Conservation (phyloP, 2,888 invertebrate genomes). For the Troides aeacus region DNA sequence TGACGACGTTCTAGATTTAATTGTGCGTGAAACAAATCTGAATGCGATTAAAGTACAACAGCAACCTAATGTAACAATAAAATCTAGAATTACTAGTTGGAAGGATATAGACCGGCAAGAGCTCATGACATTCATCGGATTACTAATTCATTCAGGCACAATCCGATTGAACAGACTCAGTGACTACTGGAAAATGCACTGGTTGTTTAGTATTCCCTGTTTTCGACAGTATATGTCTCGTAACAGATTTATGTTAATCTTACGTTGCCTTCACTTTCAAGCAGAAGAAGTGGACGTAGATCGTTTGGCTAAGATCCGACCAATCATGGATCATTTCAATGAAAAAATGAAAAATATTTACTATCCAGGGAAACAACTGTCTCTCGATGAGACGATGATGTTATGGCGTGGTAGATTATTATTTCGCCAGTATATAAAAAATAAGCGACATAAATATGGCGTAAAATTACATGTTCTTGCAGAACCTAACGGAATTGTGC, state of each 20-base stretch:
- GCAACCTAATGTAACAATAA: background rate
- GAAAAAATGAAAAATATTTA: background rate
- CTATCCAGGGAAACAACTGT: background rate
- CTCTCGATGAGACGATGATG: background rate
- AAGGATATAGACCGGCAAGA: background rate
- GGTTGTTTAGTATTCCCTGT: background rate
- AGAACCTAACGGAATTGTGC: background rate
- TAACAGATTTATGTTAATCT: conserved; percentile 1
- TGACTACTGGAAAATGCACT: conserved; percentile 1
- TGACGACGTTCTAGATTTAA: too few relatives aligned
- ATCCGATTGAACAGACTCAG: background rate
- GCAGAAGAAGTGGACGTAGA: background rate
- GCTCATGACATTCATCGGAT: background rate
- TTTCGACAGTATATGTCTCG: conserved; percentile 1
- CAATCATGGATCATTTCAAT: background rate
- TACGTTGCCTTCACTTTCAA: background rate
- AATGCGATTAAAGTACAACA: too few relatives aligned
- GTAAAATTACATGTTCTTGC: background rate
- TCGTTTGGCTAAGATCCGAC: background rate
- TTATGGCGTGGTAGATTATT: background rate
- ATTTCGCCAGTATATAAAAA: background rate
- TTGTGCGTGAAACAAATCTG: too few relatives aligned
- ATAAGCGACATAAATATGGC: background rate
- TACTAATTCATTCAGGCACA: background rate
- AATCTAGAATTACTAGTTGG: background rate